A percentile compares a stretch with the other conserved stretches of the same genome.
phyloP scores from a whole-genome alignment of 2,113 vertebrate species.

The Macaca nemestrina region DNA sequence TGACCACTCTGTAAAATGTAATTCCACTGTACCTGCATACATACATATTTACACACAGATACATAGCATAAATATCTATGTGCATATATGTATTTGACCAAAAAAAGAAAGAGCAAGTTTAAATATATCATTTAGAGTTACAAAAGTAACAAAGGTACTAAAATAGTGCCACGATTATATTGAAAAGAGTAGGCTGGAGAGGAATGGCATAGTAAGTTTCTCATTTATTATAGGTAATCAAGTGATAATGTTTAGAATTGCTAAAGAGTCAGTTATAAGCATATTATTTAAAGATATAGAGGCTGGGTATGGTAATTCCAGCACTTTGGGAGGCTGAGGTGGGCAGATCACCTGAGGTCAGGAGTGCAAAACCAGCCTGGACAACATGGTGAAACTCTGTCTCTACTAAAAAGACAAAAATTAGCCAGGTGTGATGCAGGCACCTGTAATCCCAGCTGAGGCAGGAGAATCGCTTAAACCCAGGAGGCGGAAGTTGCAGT shows the following conservation, averaged over 20 bases:
- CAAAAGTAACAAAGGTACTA: background rate
- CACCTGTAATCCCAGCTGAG: too few species aligned
- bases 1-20: background rate
- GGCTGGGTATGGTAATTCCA: too few species aligned
- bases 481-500: too few species aligned
- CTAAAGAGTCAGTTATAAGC: background rate
- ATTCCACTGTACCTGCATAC: background rate
- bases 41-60: background rate
- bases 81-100: background rate
- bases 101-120: background rate
- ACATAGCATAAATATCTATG: background rate
- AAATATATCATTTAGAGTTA: background rate
- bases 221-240: conserved; percentile 1
- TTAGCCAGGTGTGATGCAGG: too few species aligned
- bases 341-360: too few species aligned
- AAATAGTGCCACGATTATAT: background rate
- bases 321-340: too few species aligned
- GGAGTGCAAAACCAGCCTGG: too few species aligned
- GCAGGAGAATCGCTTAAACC: too few species aligned
- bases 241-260: background rate
- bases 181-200: background rate
- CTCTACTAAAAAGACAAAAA: too few species aligned
- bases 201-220: background rate
- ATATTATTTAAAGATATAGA: conserved; percentile 8
- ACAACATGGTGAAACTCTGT: too few species aligned